Percentiles rank a stretch among this genome's conserved stretches.
These are phyloP conservation scores for Taxidea taxus DNA, from an alignment of 2,113 vertebrate species.

Conservation along the genomic window DNA sequence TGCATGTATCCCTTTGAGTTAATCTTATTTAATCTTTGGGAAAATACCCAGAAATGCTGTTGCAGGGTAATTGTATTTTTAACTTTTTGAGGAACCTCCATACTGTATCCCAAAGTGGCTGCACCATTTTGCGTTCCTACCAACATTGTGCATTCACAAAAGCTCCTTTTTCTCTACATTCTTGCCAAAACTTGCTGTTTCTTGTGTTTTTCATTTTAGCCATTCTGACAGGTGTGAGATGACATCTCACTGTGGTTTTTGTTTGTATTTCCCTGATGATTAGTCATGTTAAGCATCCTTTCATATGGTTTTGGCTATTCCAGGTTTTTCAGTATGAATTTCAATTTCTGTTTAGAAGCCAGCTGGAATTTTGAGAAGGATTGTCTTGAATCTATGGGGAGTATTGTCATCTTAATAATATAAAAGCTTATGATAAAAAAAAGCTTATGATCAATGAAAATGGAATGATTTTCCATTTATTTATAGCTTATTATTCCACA, in stretches of 20 bases:
- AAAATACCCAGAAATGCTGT: neutral
- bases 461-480: neutral
- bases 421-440: neutral
- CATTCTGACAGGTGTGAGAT: neutral
- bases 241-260: neutral
- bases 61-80: neutral
- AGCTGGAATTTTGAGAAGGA: neutral
- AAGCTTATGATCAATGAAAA: neutral
- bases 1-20: neutral
- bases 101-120: neutral
- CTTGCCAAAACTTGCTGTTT: neutral
- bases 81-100: neutral
- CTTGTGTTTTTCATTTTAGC: neutral
- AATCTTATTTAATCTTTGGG: neutral
- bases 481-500: neutral
- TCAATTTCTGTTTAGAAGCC: neutral
- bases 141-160: no score
- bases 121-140: no score
- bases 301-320: neutral
- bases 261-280: neutral
- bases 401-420: neutral
- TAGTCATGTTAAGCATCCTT: neutral
- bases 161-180: no score
- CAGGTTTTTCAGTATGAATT: neutral
- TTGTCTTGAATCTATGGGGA: neutral